Evolutionary conservation across 2,113 vertebrate species (phyloP).

Genomic region (Loxodonta africana): DNA sequence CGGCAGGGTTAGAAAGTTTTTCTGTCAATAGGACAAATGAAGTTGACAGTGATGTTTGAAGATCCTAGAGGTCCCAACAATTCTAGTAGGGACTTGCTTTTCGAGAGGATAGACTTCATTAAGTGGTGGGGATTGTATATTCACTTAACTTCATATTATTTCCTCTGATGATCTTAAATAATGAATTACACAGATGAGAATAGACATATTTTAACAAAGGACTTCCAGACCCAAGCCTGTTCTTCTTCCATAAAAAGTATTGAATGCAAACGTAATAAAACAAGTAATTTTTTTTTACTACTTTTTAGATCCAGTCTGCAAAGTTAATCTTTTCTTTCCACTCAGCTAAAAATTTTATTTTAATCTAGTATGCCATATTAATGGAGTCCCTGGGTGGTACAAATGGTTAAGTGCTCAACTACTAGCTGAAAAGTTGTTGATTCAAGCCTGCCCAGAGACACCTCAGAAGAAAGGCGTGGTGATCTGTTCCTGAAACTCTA

Average conservation of each 20-base stretch:
- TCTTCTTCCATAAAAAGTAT: not conserved
- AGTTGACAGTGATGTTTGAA: not conserved
- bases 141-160: slow-evolving; percentile 16
- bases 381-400: not conserved
- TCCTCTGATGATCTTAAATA: not conserved
- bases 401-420: not conserved
- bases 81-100: not conserved
- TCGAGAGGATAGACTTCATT: not conserved
- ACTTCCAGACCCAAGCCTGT: not conserved
- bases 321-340: not conserved
- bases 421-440: not conserved
- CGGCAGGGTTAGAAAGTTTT: not conserved
- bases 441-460: not conserved
- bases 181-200: not conserved
- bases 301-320: not conserved
- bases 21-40: not conserved
- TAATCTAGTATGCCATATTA: not conserved
- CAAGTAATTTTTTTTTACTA: not conserved
- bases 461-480: not conserved
- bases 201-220: not conserved
- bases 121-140: not conserved
- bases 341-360: not conserved
- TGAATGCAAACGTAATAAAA: not conserved
- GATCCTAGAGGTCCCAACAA: not conserved
- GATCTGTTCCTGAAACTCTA: not conserved